Base-by-base conservation (phyloP, 1,140 invertebrate species). In the Drosophila biarmipes region DNA sequence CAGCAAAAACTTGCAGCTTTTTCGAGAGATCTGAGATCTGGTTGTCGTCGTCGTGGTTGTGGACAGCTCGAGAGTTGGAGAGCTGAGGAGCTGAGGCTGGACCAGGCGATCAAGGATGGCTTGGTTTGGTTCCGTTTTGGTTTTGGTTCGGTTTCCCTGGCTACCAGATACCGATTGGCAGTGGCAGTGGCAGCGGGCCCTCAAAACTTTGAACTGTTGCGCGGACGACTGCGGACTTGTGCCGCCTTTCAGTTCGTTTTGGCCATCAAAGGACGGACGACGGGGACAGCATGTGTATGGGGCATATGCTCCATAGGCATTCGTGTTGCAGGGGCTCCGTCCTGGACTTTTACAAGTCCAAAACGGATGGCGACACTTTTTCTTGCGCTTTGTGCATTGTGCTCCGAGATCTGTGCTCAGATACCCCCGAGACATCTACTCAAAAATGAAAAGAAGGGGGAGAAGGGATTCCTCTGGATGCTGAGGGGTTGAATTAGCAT, bases 201-300 rank as follows among this genome's bases (percentile, higher is more conserved):
- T 81, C 80, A 90, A 82, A 89, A 89, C 84, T 91, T 80, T 87
- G 76, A 89, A 84, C 79, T 84, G 79, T 79, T 64, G 73, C 73
- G 78, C 80, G 68, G 67, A 68, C 80, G 89, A 91, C 89, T 90
- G 72, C 71, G 43, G 69, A 85, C 89, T 91, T 91, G 89, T 91
- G 89, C 89, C 89, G 89, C 48, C 89, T 85, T 90, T 91, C 89
- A 91, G 74, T 81, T 84, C 73, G 75, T 69, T 73, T 64, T 64
- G 75, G 66, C 74, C 84, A 89, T 87, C 82, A 87, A 89, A 54
- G 71, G 59, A 85, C 80, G 69, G 61, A 82, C 78, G 35, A 82
- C 78, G 35, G 12, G 45, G 52, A 59, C 75, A 63, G 51, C 34
- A 56, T 57, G 31, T 76, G 40, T 73, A 80, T 54, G 29, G 29